Evolutionary conservation across 2,888 invertebrate species (phyloP), one percentile per base, ranked within the genome.

Genomic region (Tenthredo distinguenda): DNA sequence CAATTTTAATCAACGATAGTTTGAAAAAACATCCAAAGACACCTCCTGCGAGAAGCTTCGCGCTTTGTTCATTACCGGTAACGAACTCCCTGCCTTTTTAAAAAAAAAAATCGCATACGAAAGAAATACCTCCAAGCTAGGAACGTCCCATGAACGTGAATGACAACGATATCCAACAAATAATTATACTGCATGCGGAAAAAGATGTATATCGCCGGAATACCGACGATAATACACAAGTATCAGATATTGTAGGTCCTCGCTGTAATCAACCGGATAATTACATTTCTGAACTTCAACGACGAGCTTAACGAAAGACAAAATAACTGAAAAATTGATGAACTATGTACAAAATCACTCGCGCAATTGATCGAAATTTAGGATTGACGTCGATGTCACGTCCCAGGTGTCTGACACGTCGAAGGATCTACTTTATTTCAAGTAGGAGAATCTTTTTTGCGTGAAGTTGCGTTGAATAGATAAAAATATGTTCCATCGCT

Each of bases 1-100:
- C 77, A 31, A 55, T 77, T 55, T 31, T 50, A 77, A 77, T 77
- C 77, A 77, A 55, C 50, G 77, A 47, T 55, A 77, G 50, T 55
- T 77, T n/a, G 43, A 9, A 26, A 40, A 43, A 74, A 43, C 9
- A 40, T 31, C 9, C n/a, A n/a, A 26, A 40, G 9, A 12, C 21
- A 26, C 40, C 12, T 43, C 12, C 21, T 43, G 31, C 31, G 31
- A n/a, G 34, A n/a, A 21, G 43, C 43, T 40, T 43, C 21, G 1
- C 21, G 40, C 74, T 74, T 18, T 43, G 21, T 74, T 74, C 74
- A 74, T 74, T 43, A 74, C 2, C 21, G 12, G 43, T 74, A 43
- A 74, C 74, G 74, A 74, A 40, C 74, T 43, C 40, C 43, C 68
- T 34, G 18, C 18, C 15, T 26, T 18, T 31, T 34, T 34, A 6